phyloP scores from a whole-genome alignment of 2,113 vertebrate genomes.

The Neolamprologus cancellatus region DNA sequence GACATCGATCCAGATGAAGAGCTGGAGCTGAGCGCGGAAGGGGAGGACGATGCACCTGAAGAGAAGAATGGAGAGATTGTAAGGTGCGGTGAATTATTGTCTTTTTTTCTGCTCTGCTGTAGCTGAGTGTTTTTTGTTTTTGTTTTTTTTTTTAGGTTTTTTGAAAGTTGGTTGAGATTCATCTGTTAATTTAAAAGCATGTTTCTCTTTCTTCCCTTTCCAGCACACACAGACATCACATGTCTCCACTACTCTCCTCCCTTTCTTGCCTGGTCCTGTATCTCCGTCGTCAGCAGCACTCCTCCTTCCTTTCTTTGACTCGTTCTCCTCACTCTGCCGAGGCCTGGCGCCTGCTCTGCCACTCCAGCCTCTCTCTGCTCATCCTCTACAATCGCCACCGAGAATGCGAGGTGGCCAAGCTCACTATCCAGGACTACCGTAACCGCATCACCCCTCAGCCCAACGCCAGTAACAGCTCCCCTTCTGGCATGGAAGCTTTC shows the following conservation, averaged over 20 bases:
- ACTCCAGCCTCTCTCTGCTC: conserved; percentile 74
- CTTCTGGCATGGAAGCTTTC: conserved; percentile 52
- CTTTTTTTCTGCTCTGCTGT: not conserved
- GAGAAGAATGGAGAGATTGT: conserved; percentile 62
- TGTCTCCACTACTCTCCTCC: conserved; percentile 70
- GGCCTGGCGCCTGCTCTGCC: conserved; percentile 75
- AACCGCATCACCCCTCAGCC: conserved; percentile 32
- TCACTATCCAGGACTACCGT: conserved; percentile 70
- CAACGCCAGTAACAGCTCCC: not conserved
- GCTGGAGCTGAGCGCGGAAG: conserved; percentile 55
- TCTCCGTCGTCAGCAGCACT: conserved; percentile 71
- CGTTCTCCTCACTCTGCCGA: conserved; percentile 67
- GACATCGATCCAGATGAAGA: conserved; percentile 65
- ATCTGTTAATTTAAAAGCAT: not conserved
- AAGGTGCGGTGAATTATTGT: conserved; percentile 38
- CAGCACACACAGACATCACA: conserved; percentile 63
- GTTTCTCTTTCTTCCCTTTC: not conserved
- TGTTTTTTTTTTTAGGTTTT: not conserved
- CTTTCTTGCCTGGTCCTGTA: conserved; percentile 72
- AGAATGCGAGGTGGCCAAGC: conserved; percentile 76
- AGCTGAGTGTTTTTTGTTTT: not conserved
- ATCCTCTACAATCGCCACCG: conserved; percentile 77
- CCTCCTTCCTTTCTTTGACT: conserved; percentile 67
- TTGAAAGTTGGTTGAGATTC: not conserved
- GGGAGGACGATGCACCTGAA: conserved; percentile 47